These are phyloP conservation scores for Catostomus latipinnis DNA, from an alignment of 2,797 vertebrate species.

Conservation along the genomic window DNA sequence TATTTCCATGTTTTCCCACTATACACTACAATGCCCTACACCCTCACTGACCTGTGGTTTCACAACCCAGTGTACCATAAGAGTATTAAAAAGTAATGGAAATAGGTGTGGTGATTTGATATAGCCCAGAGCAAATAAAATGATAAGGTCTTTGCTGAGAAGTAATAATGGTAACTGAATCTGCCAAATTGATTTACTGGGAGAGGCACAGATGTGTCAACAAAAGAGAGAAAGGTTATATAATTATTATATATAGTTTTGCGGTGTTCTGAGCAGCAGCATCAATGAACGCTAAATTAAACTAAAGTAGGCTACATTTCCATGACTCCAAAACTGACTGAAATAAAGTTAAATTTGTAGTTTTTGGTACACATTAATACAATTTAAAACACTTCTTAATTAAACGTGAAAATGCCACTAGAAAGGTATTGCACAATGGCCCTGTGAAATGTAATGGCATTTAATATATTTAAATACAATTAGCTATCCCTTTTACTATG, in stretches of 20 bases:
- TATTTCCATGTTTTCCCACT: not conserved
- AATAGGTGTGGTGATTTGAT: conserved; percentile 17
- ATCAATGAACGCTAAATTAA: no score
- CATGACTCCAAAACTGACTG: no score
- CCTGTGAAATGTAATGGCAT: no score
- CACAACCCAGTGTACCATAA: not conserved
- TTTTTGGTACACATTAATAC: no score
- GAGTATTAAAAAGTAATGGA: not conserved
- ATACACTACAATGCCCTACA: not conserved
- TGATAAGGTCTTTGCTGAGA: not conserved
- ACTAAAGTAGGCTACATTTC: no score
- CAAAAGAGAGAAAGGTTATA: not conserved
- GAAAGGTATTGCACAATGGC: no score
- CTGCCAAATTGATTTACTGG: not conserved
- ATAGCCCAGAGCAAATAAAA: conserved; percentile 15
- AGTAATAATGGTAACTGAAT: conserved; percentile 1
- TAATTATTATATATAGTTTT: not conserved
- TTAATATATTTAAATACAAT: no score
- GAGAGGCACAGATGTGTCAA: not conserved
- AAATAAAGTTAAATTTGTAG: no score
- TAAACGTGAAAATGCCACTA: no score
- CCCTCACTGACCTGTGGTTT: not conserved
- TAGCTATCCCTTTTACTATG: no score
- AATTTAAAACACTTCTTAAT: no score
- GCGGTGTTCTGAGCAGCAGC: not conserved